A percentile compares a stretch with the other conserved stretches of the same genome.
Conservation (phyloP, 1,140 invertebrate species). For the Tetranychus urticae region DNA sequence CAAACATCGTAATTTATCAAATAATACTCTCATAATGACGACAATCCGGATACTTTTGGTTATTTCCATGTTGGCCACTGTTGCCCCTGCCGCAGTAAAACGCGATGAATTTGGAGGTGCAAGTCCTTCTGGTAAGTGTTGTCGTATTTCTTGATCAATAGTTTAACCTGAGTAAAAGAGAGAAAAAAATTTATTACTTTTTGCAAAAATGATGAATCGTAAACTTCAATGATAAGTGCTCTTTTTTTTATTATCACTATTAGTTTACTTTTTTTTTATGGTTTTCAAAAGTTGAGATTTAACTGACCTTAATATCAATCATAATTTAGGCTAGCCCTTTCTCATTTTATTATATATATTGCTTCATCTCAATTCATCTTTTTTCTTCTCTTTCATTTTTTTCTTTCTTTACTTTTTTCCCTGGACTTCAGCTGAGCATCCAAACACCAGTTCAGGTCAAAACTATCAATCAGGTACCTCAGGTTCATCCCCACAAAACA, state of each 20-base stretch:
- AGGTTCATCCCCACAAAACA: constrained; percentile 7
- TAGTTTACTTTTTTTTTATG: too few relatives aligned
- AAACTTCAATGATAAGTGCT: too few relatives aligned
- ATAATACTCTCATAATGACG: background rate
- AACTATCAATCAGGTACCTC: constrained; percentile 1
- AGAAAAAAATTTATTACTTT: too few relatives aligned
- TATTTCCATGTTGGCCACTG: background rate
- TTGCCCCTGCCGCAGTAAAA: constrained; percentile 1
- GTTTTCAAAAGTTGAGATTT: too few relatives aligned
- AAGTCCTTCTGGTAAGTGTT: background rate
- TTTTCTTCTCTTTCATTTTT: background rate
- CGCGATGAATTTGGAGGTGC: background rate
- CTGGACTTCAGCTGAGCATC: background rate
- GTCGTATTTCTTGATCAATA: too few relatives aligned
- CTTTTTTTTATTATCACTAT: too few relatives aligned
- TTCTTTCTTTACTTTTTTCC: background rate
- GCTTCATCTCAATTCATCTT: background rate
- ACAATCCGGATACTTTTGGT: background rate
- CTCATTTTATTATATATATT: too few relatives aligned
- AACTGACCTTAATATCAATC: too few relatives aligned
- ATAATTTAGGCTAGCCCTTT: too few relatives aligned
- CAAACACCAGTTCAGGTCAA: background rate
- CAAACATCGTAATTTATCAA: too few relatives aligned
- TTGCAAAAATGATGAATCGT: too few relatives aligned
- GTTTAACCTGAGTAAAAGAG: too few relatives aligned